A percentile compares a stretch with the other conserved stretches of the same genome.
Evolutionary conservation across 2,113 vertebrate genomes (phyloP).

Genomic region (Aldabrachelys gigantea): DNA sequence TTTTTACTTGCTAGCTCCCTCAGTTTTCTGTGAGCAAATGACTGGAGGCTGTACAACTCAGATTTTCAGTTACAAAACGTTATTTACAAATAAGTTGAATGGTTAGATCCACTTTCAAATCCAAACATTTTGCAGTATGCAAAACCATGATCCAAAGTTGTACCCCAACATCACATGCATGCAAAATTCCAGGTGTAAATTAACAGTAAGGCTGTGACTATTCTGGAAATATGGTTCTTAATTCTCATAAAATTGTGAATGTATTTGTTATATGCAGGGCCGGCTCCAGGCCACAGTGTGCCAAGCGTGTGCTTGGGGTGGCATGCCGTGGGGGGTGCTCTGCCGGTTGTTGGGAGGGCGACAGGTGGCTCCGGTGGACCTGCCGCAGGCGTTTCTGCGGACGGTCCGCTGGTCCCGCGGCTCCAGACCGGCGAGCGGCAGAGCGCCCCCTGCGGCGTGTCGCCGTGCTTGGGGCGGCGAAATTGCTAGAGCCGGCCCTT

Average conservation of each 20-base stretch:
- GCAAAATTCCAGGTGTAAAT: neutral
- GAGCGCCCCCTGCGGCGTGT: too few relatives aligned
- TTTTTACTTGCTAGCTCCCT: neutral
- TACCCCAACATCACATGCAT: neutral
- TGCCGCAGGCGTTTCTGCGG: too few relatives aligned
- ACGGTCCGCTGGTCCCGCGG: too few relatives aligned
- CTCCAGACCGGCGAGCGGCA: too few relatives aligned
- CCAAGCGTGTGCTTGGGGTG: too few relatives aligned
- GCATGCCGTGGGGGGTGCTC: too few relatives aligned
- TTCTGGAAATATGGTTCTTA: neutral
- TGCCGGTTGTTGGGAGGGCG: too few relatives aligned
- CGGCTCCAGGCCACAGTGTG: too few relatives aligned
- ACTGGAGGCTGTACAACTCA: neutral
- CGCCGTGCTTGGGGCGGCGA: too few relatives aligned
- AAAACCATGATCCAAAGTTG: neutral
- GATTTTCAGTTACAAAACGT: neutral
- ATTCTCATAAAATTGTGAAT: neutral
- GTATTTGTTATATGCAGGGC: neutral
- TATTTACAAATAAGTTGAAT: neutral
- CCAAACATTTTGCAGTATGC: neutral
- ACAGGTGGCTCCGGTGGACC: too few relatives aligned
- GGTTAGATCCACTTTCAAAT: neutral
- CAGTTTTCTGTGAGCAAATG: neutral
- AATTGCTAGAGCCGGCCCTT: neutral
- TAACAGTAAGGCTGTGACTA: neutral